phyloP scores from a whole-genome alignment of 2,113 vertebrate genomes.

The Tylochromis polylepis region DNA sequence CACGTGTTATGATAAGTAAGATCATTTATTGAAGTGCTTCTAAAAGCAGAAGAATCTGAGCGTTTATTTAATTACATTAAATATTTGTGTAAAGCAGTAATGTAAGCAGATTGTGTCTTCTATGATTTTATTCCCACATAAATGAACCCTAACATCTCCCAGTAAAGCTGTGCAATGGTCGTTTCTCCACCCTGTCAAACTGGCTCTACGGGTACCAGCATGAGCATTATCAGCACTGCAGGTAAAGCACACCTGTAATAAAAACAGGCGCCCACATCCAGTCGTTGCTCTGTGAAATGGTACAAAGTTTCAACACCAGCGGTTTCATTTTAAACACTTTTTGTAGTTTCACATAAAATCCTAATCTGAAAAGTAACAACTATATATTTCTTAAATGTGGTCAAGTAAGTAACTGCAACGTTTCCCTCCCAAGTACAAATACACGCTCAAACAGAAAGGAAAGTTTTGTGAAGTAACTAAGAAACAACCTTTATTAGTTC shows the following conservation, averaged over 20 bases:
- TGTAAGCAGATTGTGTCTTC: background rate
- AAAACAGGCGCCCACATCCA: background rate
- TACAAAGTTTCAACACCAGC: background rate
- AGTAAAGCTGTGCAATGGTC: background rate
- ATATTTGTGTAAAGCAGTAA: background rate
- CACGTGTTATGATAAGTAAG: background rate
- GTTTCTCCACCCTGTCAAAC: background rate
- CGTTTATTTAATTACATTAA: background rate
- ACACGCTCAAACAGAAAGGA: background rate
- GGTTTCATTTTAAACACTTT: background rate
- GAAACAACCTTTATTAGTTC: background rate
- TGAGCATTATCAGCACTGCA: background rate
- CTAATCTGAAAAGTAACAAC: too few species aligned
- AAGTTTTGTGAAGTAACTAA: background rate
- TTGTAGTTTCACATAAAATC: too few species aligned
- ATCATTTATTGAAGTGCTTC: background rate
- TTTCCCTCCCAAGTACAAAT: background rate
- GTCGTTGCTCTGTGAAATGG: fast-evolving
- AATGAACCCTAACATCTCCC: background rate
- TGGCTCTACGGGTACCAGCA: fast-evolving
- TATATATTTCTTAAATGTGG: background rate
- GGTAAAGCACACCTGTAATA: background rate
- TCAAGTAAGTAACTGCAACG: background rate
- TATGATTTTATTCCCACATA: background rate
- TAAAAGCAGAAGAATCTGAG: background rate